Evolutionary conservation across 2,797 vertebrate species (phyloP), one percentile per base, ranked within the genome.

Genomic region (Silurus lanzhouensis): DNA sequence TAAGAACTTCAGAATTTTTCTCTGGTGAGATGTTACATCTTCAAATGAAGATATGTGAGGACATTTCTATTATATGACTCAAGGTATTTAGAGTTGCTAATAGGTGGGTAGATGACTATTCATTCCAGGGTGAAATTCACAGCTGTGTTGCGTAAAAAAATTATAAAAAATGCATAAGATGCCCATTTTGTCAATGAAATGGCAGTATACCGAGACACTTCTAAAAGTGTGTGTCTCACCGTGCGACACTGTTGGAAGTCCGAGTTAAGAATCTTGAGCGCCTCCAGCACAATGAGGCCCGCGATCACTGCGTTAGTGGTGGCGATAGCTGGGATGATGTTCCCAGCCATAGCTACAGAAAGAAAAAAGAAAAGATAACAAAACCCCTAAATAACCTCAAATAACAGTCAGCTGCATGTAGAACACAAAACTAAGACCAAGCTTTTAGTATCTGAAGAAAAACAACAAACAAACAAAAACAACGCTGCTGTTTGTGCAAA

Each of bases 241-340:
- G 97, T 97, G 91, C 96, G 96, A 91, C 98, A 99, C 87, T 97
- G 96, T 63, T 99, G 98, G 89, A 97, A 90, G 83, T 98, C 97
- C 58, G 97, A 97, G 2, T 96, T 96, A 27, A 99, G 95, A 90
- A 99, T 96, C 95, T 99, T 99, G 90, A 99, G 92, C 0, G 95
- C 97, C 90, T 99, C 96, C 91, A 99, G 92, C 64, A 99, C 98
- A 22, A 99, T 99, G 82, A 99, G 96, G n/a, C 98, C 98, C n/a
- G 98, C 98, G 60, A 99, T 99, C 77, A 99, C 92, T 0, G 98
- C 98, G 38, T 99, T 99, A 85, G 98, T 99, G n/a, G 98, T 99
- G 27, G 98, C 98, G 44, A 99, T 99, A 55, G 98, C 98, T 76
- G 98, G 98, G 89, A 99, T 99, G 87, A 99, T 99, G 92, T 99